Evolutionary conservation across 2,113 vertebrate species (phyloP).

Genomic region (Gobio gobio): DNA sequence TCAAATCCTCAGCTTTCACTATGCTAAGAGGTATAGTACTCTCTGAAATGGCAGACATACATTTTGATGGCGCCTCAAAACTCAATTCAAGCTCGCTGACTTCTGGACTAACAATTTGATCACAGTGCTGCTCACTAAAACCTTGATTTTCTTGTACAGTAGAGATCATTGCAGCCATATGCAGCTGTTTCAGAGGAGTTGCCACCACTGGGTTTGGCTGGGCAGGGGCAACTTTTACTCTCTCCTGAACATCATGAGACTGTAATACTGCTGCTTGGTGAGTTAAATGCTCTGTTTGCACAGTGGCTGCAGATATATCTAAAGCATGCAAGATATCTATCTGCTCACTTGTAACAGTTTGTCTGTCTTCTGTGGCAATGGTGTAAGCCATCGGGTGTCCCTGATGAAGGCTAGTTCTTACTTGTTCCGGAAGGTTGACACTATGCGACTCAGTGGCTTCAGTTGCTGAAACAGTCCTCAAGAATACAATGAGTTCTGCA

Average conservation of each 20-base stretch:
- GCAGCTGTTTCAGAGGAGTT: slow-evolving; percentile 64
- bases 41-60: slow-evolving; percentile 69
- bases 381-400: slow-evolving; percentile 73
- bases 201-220: slow-evolving; percentile 59
- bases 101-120: slow-evolving; percentile 73
- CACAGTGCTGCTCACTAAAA: slow-evolving; percentile 74
- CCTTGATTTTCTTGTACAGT: slow-evolving; percentile 72
- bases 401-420: slow-evolving; percentile 60
- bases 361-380: slow-evolving; percentile 70
- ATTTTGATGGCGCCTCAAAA: slow-evolving; percentile 62
- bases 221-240: slow-evolving; percentile 52
- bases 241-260: slow-evolving; percentile 70
- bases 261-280: slow-evolving; percentile 72
- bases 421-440: slow-evolving; percentile 64
- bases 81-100: slow-evolving; percentile 56
- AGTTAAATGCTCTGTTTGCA: slow-evolving; percentile 70
- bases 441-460: slow-evolving; percentile 65
- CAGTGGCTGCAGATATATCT: slow-evolving; percentile 67
- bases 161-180: slow-evolving; percentile 65
- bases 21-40: slow-evolving; percentile 66
- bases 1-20: slow-evolving; percentile 60
- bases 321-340: slow-evolving; percentile 64
- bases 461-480: slow-evolving; percentile 39
- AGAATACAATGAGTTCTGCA: slow-evolving; percentile 79
- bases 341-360: slow-evolving; percentile 72